Evolutionary conservation across 1,140 invertebrate genomes (phyloP).

Genomic region (Chionoecetes opilio): DNA sequence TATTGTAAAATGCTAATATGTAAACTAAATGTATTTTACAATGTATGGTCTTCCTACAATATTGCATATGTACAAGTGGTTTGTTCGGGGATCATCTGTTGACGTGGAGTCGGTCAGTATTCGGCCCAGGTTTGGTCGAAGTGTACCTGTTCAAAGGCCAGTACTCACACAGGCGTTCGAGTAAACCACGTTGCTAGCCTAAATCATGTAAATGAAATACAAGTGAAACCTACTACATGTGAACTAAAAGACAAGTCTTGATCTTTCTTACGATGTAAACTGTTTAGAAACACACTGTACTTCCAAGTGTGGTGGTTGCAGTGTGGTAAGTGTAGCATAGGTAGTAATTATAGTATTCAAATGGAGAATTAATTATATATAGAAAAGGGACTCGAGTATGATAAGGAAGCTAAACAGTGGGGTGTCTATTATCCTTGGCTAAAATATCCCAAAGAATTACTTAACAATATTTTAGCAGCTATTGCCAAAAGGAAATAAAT

Average conservation of each 20-base stretch:
- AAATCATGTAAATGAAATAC: background rate
- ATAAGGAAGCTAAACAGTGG: background rate
- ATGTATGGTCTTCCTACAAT: too few relatives aligned
- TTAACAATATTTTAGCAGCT: constrained; percentile 16
- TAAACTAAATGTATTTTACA: too few relatives aligned
- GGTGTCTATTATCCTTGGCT: constrained; percentile 3
- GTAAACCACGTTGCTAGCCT: background rate
- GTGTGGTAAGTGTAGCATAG: background rate
- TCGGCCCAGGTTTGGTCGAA: too few relatives aligned
- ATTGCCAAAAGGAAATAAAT: constrained; percentile 34
- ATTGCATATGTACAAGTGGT: too few relatives aligned
- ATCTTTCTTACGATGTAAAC: background rate
- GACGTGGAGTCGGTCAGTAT: too few relatives aligned
- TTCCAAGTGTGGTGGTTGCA: background rate
- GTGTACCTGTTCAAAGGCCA: too few relatives aligned
- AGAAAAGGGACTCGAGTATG: background rate
- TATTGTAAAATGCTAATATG: too few relatives aligned
- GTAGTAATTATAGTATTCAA: background rate
- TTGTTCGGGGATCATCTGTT: too few relatives aligned
- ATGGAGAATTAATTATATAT: background rate
- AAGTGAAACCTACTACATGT: background rate
- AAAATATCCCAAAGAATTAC: background rate
- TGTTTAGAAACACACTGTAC: background rate
- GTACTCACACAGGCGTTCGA: background rate
- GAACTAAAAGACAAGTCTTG: background rate